A percentile compares a stretch with the other conserved stretches of the same genome.
These are phyloP conservation scores for Anodontia alba DNA, from an alignment of 2,888 invertebrate species.

Conservation along the genomic window DNA sequence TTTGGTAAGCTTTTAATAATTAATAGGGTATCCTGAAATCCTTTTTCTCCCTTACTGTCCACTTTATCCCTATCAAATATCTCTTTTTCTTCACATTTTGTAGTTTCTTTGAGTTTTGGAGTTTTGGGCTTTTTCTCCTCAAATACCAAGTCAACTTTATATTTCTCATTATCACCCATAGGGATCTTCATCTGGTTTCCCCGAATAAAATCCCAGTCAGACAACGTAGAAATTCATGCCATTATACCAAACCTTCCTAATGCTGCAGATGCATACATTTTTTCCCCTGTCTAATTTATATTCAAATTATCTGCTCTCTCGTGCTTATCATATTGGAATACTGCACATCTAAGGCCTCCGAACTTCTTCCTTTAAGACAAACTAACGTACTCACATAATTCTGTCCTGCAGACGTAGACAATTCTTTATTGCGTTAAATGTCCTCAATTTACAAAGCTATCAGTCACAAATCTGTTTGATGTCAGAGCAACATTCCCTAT, in stretches of 20 bases:
- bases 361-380: neutral
- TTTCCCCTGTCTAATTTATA: slow-evolving; percentile 16
- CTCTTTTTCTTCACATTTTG: slow-evolving; percentile 7
- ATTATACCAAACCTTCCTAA: neutral
- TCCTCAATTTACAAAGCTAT: slow-evolving; percentile 8
- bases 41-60: neutral
- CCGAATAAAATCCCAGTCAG: neutral
- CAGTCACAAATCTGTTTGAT: neutral
- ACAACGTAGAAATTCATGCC: neutral
- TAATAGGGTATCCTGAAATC: neutral
- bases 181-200: slow-evolving; percentile 22
- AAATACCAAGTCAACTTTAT: neutral
- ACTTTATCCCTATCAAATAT: neutral
- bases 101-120: neutral
- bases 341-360: neutral
- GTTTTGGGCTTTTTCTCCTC: neutral
- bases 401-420: neutral
- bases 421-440: slow-evolving; percentile 11
- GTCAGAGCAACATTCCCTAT: neutral
- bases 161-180: slow-evolving; percentile 21
- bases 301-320: neutral
- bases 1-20: neutral
- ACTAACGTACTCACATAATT: neutral
- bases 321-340: neutral
- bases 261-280: neutral